Evolutionary conservation across 1,140 invertebrate species (phyloP), one percentile per base, ranked within the genome.

Genomic region (Tribolium castaneum): DNA sequence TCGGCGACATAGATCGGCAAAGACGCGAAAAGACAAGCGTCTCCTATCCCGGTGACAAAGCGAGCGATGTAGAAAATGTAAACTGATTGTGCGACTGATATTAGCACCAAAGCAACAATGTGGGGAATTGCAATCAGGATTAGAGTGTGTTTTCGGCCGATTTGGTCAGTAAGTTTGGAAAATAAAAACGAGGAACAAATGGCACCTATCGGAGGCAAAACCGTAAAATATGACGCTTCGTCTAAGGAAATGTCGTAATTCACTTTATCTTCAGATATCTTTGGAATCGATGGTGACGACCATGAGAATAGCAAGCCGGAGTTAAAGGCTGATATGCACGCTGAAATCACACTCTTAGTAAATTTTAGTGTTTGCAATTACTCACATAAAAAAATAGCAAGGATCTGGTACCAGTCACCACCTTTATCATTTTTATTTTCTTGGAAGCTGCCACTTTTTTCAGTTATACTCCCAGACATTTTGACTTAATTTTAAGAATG

Each of bases 11-110:
- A 83, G 10, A 72, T 76, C 1, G 81, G 81, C 9, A 85, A 54
- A 3, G 81, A 75, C 3, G 79, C 70, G 52, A 83, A 85, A 25
- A 82, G 62, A 19, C 79, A 78, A 7, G 78, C 83, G 62, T 86
- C 83, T n/a, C 74, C 82, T 1, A 86, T 56, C 25, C 85, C 85
- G 35, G 73, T 54, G 9, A 81, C 66, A 39, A 82, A 72, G 74
- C 81, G 76, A 1, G 77, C 75, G 7, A 81, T 56, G 70, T 80
- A 83, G n/a, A 82, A 80, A 9, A 81, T n/a, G 10, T 78, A 74
- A n/a, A 80, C 66, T 13, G 71, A 76, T 73, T 62, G 73, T 4
- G 83, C 77, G 30, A 78, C 49, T 2, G 76, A 70, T 2, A 74
- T 71, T 0, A 82, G 70, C 13, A 83, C 71, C 79, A 79, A 80